phyloP scores from a whole-genome alignment of 1,140 invertebrate species.

The Zaprionus kolodkinae region DNA sequence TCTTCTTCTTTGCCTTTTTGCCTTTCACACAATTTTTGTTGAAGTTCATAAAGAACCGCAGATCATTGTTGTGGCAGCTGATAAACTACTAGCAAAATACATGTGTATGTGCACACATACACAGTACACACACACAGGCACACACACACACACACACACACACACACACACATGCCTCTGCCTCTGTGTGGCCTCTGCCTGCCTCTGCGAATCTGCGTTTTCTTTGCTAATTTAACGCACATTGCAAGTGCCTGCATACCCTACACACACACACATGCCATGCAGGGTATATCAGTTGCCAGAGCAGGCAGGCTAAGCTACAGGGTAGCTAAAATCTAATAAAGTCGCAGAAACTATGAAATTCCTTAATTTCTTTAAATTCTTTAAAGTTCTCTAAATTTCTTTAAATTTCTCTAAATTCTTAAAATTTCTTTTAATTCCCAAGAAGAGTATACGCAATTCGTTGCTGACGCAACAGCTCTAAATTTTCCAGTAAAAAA shows the following conservation, averaged over 20 bases:
- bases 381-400: too few species aligned
- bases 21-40: conserved; percentile 37
- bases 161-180: conserved; percentile 9
- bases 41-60: conserved; percentile 56
- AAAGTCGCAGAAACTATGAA: too few species aligned
- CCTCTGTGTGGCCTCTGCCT: background rate
- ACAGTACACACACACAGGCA: background rate
- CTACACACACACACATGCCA: background rate
- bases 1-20: conserved; percentile 23
- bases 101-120: conserved; percentile 1
- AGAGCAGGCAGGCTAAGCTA: background rate
- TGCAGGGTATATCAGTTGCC: background rate
- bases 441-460: too few species aligned
- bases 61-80: conserved; percentile 64
- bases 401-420: too few species aligned
- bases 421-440: too few species aligned
- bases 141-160: background rate
- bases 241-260: conserved; percentile 17
- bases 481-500: too few species aligned
- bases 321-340: too few species aligned
- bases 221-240: conserved; percentile 29
- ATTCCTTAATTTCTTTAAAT: too few species aligned
- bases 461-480: too few species aligned
- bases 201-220: conserved; percentile 19
- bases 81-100: conserved; percentile 37